Evolutionary conservation across 2,797 vertebrate genomes (phyloP), one percentile per base, ranked within the genome.

Genomic region (Gallinago stenura): DNA sequence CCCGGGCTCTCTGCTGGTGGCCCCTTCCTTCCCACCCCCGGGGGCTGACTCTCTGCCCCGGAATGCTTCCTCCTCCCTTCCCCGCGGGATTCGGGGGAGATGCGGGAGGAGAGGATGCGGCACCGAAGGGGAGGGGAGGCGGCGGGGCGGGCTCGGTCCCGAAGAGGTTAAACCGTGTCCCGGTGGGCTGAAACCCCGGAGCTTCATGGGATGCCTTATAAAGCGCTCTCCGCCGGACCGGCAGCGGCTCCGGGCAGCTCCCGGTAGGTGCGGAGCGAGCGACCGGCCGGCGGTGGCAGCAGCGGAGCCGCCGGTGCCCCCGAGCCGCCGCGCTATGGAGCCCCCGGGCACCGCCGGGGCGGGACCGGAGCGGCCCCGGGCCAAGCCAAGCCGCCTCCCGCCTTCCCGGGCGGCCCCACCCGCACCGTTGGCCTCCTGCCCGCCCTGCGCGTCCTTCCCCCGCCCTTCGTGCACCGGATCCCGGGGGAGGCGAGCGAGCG

Each of bases 161-260:
- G 95, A 95, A 95, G 84, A 79, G 96, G 97, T 97, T 97, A 97
- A 97, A 3, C 48, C 43, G 60, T 28, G 37, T 58, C 87, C 89
- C 85, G 89, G 66, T 89, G 58, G 85, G 87, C 89, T 83, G 86
- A 85, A 71, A 90, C 46, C 96, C 94, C 91, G 64, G 94, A 93
- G 96, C 83, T 91, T 95, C 92, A 93, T 93, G 97, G 96, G 96
- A 94, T 90, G 93, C 97, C 94, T 68, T 97, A 97, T 97, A 97
- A 96, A 97, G 95, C 28, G 50, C 83, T 20, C 25, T 83, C 78
- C 83, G 76, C 79, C 70, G 12, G 43, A 57, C 57, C 24, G 57
- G 77, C 48, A 4, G 17, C 78, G 71, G 79, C 90, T 77, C 84
- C 82, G 39, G 88, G 88, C 43, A 56, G 90, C 82, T 50, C 53